phyloP scores from a whole-genome alignment of 2,797 vertebrate genomes.

The Bradypodion ventrale region DNA sequence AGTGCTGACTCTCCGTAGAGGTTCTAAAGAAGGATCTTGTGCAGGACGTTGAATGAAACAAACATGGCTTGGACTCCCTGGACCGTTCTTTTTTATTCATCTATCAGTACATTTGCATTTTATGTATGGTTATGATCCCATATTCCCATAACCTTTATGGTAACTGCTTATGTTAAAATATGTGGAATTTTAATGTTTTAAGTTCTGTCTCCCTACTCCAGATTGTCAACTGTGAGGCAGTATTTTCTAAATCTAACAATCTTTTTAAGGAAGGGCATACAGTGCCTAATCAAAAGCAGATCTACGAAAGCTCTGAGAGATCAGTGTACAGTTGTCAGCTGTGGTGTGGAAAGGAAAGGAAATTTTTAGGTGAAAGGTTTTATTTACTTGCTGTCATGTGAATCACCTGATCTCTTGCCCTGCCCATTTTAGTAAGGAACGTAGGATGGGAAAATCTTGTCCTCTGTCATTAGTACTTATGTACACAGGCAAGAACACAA shows the following conservation, averaged over 20 bases:
- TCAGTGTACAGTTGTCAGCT: constrained; percentile 5
- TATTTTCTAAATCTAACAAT: constrained; percentile 50
- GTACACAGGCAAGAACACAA: not conserved
- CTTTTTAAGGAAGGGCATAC: constrained; percentile 35
- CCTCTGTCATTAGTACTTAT: not conserved
- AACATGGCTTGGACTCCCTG: not conserved
- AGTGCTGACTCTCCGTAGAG: not conserved
- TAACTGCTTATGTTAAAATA: constrained; percentile 51
- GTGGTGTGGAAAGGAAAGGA: not conserved
- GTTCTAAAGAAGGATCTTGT: not conserved
- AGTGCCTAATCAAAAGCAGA: not conserved
- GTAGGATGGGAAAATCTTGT: not conserved
- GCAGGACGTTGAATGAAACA: not conserved
- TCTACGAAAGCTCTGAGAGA: constrained; percentile 30
- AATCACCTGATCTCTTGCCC: not conserved
- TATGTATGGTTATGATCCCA: not conserved
- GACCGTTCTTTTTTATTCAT: not conserved
- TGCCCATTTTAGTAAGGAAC: constrained; percentile 20
- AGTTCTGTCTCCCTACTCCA: not conserved
- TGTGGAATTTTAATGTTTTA: constrained; percentile 43
- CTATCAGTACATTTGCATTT: not conserved
- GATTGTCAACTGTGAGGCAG: constrained; percentile 51
- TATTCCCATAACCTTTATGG: constrained; percentile 21
- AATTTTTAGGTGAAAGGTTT: not conserved
- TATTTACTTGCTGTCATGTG: not conserved